Evolutionary conservation across 2,113 vertebrate species (phyloP).

Genomic region (Macroglossus sobrinus): DNA sequence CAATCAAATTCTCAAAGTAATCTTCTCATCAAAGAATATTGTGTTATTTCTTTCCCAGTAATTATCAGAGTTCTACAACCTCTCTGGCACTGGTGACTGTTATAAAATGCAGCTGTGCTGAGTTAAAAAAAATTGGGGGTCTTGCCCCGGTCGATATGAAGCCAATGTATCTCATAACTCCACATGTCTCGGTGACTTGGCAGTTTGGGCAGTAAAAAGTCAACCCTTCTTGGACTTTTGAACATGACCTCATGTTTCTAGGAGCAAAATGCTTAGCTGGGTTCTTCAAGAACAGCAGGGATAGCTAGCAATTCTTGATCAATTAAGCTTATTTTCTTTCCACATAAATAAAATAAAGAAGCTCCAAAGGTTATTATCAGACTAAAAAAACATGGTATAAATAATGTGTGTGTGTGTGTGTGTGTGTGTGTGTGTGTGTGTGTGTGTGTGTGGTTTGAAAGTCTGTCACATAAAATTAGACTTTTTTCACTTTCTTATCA

Average conservation of each 20-base stretch:
- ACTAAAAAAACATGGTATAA: background rate
- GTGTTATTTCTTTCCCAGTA: conserved; percentile 84
- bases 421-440: background rate
- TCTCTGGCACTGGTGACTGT: conserved; percentile 76
- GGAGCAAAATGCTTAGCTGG: background rate
- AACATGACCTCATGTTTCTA: conserved; percentile 39
- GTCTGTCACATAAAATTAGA: background rate
- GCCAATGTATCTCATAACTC: conserved; percentile 46
- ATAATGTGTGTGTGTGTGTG: background rate
- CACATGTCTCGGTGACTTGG: conserved; percentile 56
- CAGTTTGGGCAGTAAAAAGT: conserved; percentile 50
- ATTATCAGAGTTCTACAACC: conserved; percentile 83
- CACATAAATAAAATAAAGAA: background rate
- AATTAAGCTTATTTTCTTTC: conserved; percentile 10
- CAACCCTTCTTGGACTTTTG: conserved; percentile 52
- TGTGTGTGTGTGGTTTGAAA: background rate
- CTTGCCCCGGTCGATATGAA: conserved; percentile 64
- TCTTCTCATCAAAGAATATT: conserved; percentile 89
- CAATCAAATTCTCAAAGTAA: conserved; percentile 87
- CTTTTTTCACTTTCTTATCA: background rate
- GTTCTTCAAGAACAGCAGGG: background rate
- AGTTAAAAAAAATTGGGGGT: conserved; percentile 65
- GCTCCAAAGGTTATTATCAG: background rate
- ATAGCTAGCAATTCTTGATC: background rate
- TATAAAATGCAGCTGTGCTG: conserved; percentile 79